Evolutionary conservation across 2,113 vertebrate species (phyloP).

Genomic region (Acrocephalus arundinaceus): DNA sequence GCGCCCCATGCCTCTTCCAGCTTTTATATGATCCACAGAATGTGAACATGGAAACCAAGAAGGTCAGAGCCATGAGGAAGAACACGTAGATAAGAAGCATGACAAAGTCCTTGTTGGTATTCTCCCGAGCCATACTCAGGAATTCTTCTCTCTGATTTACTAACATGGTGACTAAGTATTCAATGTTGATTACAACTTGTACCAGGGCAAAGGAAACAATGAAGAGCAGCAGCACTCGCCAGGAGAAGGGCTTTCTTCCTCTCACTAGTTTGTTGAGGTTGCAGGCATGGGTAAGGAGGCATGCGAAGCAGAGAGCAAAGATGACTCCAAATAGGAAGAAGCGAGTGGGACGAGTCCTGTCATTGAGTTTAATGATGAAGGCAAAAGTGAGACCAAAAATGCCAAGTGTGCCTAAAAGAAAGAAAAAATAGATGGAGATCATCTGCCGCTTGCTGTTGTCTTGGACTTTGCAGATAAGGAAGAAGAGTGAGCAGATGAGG

Average conservation of each 20-base stretch:
- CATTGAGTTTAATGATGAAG: slow-evolving; percentile 82
- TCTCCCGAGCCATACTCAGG: fast-evolving
- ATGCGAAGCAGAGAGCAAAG: slow-evolving; percentile 88
- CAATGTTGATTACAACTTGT: slow-evolving; percentile 83
- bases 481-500: slow-evolving; percentile 76
- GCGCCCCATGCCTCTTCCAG: slow-evolving; percentile 73
- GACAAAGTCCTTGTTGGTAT: slow-evolving; percentile 80
- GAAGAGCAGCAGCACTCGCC: slow-evolving; percentile 68
- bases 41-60: slow-evolving; percentile 69
- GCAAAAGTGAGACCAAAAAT: slow-evolving; percentile 88
- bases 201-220: slow-evolving; percentile 79
- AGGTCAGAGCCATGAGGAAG: slow-evolving; percentile 78
- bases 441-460: slow-evolving; percentile 71
- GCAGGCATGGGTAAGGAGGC: slow-evolving; percentile 80
- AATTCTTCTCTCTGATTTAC: slow-evolving; percentile 47
- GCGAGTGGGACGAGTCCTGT: slow-evolving; percentile 81
- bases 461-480: slow-evolving; percentile 76
- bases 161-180: slow-evolving; percentile 82
- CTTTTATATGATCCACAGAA: slow-evolving; percentile 73
- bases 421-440: slow-evolving; percentile 79
- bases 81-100: slow-evolving; percentile 90
- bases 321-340: slow-evolving; percentile 88
- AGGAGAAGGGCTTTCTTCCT: slow-evolving; percentile 73
- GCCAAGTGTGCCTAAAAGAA: slow-evolving; percentile 81
- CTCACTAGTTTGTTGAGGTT: slow-evolving; percentile 79